Evolutionary conservation across 2,113 vertebrate species (phyloP), one percentile per base, ranked within the genome.

Genomic region (Sinosuthora webbiana): DNA sequence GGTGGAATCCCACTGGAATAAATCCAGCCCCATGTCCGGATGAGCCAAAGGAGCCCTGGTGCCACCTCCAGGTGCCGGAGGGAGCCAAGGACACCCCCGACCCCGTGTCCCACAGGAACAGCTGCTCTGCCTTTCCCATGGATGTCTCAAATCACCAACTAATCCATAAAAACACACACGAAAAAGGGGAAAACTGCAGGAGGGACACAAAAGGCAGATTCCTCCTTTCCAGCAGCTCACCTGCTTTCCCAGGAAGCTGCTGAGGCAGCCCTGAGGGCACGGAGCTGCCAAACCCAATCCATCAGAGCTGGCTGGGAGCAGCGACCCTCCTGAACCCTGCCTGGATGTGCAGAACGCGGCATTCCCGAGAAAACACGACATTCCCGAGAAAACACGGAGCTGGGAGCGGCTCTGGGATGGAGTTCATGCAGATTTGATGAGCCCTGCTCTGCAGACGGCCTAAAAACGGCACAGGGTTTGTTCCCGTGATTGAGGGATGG

Each of bases 11-110:
- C 11, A 0, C 0, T 5, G 89, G 59, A n/a, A 69, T 6, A 19
- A 30, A 82, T 16, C 35, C 78, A 57, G 1, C 2, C 15, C 11
- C 0, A 0, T 2, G 7, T 9, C 57, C 18, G n/a, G 2, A 1
- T 0, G 53, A 76, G 67, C 47, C 59, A 10, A 19, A 11, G 0
- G 11, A 87, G 73, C 20, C 50, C 4, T 15, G 3, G 60, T 22
- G 74, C 25, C 85, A 57, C 50, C 64, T n/a, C 69, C 39, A 14
- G 59, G 47, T 2, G 47, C 1, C 1, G 3, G 30, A 63, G 57
- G 35, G 41, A 10, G 35, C 53, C 69, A 25, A 21, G 50, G 59
- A 4, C 9, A 4, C 1, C 1, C 11, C 4, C 5, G 68, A 47
- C 49, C 44, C 1, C 6, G 21, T 1, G 0, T 16, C 80, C 11